A percentile compares a stretch with the other conserved stretches of the same genome.
Evolutionary conservation across 2,113 vertebrate genomes (phyloP).

Genomic region (Vulpes lagopus): DNA sequence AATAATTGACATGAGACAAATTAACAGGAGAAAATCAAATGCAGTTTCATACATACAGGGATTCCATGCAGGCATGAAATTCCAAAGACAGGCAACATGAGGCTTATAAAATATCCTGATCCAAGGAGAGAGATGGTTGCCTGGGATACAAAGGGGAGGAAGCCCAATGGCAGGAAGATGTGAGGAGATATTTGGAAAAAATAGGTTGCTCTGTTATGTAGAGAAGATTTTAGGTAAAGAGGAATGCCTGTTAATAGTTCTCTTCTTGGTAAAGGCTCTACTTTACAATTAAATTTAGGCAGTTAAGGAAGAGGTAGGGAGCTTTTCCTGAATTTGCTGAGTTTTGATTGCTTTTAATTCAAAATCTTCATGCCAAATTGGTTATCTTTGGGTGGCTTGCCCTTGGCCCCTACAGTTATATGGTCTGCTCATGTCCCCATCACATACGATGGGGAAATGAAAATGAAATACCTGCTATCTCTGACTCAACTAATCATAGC

Average conservation of each 20-base stretch:
- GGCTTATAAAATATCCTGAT: not conserved
- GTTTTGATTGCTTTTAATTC: not conserved
- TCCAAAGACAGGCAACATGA: not conserved
- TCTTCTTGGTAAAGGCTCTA: not conserved
- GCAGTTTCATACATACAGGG: not conserved
- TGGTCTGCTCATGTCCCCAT: not conserved
- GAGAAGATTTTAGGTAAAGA: not conserved
- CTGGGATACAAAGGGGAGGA: not conserved
- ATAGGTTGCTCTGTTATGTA: not conserved
- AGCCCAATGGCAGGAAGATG: not conserved
- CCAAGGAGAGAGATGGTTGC: not conserved
- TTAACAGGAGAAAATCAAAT: not conserved
- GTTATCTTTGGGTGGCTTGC: not conserved
- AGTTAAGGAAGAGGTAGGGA: not conserved
- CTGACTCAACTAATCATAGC: not conserved
- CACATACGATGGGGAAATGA: not conserved
- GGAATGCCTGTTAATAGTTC: not conserved
- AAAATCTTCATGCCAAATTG: not conserved
- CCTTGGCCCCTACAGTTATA: not conserved
- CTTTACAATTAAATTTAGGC: not conserved
- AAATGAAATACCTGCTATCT: constrained; percentile 3
- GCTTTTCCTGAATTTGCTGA: not conserved
- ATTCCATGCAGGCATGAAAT: not conserved
- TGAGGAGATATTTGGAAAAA: not conserved
- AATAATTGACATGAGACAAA: not conserved